phyloP scores from a whole-genome alignment of 2,113 vertebrate genomes.

The Abramis brama region DNA sequence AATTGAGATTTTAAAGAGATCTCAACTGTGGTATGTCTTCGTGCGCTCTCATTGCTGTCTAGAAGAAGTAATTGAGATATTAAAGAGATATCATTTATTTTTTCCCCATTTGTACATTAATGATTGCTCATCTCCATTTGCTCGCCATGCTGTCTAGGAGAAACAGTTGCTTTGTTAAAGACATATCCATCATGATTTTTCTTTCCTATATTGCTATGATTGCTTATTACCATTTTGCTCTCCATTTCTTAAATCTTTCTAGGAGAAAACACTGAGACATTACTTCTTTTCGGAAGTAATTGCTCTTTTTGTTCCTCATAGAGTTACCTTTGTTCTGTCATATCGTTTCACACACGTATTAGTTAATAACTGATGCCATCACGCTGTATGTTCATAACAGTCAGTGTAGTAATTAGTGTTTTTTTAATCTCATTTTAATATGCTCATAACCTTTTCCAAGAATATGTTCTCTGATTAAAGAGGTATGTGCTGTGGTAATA shows the following conservation, averaged over 20 bases:
- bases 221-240: background rate
- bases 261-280: background rate
- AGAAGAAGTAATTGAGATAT: background rate
- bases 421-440: constrained; percentile 27
- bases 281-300: background rate
- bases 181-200: background rate
- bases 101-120: background rate
- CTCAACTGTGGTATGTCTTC: background rate
- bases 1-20: background rate
- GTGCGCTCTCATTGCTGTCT: background rate
- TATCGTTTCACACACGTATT: constrained; percentile 18
- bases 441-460: constrained; percentile 33
- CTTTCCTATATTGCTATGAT: background rate
- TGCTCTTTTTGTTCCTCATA: background rate
- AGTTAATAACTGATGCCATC: constrained; percentile 34
- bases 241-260: background rate
- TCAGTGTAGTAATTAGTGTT: constrained; percentile 5
- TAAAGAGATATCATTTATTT: background rate
- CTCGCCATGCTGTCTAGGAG: background rate
- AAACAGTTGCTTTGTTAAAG: background rate
- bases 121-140: background rate
- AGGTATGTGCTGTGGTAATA: background rate
- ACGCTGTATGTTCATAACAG: constrained; percentile 23
- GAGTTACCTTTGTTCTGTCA: constrained; percentile 9
- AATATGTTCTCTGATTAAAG: background rate